Conservation (phyloP, 2,888 invertebrate species). For the Caenorhabditis wallacei region DNA sequence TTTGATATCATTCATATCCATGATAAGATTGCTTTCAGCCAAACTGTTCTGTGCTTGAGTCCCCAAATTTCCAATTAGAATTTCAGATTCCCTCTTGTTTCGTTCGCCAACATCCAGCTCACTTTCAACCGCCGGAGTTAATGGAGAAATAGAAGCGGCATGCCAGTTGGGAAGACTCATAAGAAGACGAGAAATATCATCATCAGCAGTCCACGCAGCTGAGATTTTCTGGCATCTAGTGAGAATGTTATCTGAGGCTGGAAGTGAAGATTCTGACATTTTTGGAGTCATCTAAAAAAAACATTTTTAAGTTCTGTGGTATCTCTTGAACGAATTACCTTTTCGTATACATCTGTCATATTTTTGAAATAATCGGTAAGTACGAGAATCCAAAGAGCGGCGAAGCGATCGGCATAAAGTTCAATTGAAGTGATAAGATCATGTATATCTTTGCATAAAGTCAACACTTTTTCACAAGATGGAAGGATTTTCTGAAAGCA, state of each 20-base stretch:
- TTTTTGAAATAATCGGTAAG: slow-evolving; percentile 79
- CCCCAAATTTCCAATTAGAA: slow-evolving; percentile 91
- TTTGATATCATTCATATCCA: slow-evolving; percentile 90
- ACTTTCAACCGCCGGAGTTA: slow-evolving; percentile 74
- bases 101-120: slow-evolving; percentile 88
- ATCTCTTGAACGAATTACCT: slow-evolving; percentile 61
- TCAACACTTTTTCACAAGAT: slow-evolving; percentile 75
- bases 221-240: slow-evolving; percentile 88
- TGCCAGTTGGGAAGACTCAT: slow-evolving; percentile 90
- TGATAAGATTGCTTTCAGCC: slow-evolving; percentile 89
- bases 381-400: slow-evolving; percentile 82
- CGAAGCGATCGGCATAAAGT: slow-evolving; percentile 80
- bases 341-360: slow-evolving; percentile 77
- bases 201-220: slow-evolving; percentile 94
- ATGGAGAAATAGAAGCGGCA: slow-evolving; percentile 72
- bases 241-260: slow-evolving; percentile 52
- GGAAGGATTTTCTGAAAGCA: slow-evolving; percentile 73
- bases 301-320: too few relatives aligned
- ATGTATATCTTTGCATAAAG: slow-evolving; percentile 78
- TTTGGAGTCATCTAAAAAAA: slow-evolving; percentile 69
- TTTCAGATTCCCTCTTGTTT: slow-evolving; percentile 93
- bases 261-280: slow-evolving; percentile 26
- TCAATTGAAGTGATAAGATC: slow-evolving; percentile 81
- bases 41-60: slow-evolving; percentile 74
- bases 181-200: slow-evolving; percentile 94